These are phyloP conservation scores for Botia almorhae DNA, from an alignment of 2,797 vertebrate species.

Conservation along the genomic window DNA sequence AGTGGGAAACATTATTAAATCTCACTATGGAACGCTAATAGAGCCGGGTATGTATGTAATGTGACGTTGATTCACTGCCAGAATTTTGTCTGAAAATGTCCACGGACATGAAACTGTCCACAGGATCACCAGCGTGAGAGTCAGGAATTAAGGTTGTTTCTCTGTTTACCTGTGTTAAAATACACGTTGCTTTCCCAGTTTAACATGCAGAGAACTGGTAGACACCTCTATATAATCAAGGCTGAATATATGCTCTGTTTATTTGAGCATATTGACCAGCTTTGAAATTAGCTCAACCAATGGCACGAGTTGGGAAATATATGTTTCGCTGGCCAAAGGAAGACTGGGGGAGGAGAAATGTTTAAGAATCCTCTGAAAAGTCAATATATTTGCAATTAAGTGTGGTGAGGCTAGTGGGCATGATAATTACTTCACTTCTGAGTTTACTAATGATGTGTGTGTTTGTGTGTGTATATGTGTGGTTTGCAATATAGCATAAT, in stretches of 20 bases:
- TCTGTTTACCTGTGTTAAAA: not conserved
- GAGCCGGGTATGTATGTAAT: not conserved
- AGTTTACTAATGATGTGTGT: not conserved
- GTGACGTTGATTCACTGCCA: not conserved
- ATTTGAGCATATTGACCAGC: not conserved
- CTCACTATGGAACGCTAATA: conserved; percentile 34
- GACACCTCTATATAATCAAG: not conserved
- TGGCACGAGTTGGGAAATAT: not conserved
- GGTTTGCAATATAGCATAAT: not conserved
- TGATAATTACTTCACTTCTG: not conserved
- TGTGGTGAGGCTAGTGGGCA: not conserved
- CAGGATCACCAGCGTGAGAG: not conserved
- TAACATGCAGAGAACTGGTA: not conserved
- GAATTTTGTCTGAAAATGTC: conserved; percentile 15
- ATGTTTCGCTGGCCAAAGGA: not conserved
- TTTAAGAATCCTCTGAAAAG: not conserved
- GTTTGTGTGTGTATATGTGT: not conserved
- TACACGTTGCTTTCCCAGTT: not conserved
- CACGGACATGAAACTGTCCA: not conserved
- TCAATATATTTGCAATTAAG: not conserved
- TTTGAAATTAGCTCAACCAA: not conserved
- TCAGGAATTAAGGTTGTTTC: not conserved
- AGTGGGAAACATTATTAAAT: conserved; percentile 23
- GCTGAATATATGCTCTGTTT: not conserved
- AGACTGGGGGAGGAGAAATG: not conserved